Evolutionary conservation across 2,797 vertebrate genomes (phyloP), one percentile per base, ranked within the genome.

Genomic region (Ctenochaetus hawaiiensis): DNA sequence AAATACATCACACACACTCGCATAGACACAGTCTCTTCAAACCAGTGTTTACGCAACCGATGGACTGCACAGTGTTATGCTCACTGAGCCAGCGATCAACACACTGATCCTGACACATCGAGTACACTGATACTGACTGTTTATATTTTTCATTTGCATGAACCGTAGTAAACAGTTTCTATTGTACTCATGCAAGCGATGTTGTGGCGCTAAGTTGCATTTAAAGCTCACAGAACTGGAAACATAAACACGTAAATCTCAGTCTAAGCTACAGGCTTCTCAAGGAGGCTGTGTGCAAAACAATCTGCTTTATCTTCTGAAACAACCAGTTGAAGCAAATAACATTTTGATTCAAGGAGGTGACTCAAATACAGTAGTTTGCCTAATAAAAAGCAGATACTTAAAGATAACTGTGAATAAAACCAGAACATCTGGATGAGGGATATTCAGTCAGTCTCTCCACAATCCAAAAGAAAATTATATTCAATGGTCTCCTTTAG

Each of bases 51-150:
- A 82, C 2, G 12, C 57, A 67, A 47, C 41, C 16, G 59, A 41
- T 61, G 77, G 62, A 45, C 45, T 67, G 56, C 39, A 34, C 58
- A 53, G 76, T 72, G 80, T 81, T 73, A 81, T 51, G 82, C 80
- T 77, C 78, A 88, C 67, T 84, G 83, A 87, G 67, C 72, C 70
- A 16, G 43, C 41, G 73, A 81, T 71, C 67, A 86, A 62, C 70
- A 64, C 22, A 56, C 61, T 77, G 81, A 88, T 74, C 83, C 61
- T 9, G 68, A 72, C 23, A 90, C 78, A 89, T 87, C 81, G 59
- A 49, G 43, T 68, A 72, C 34, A 30, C 74, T 5, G 75, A 82
- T 48, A 39, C 60, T 53, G 64, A 58, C 23, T 77, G 82, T 84
- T 87, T 89, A 67, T 12, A 47, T 37, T 51, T 67, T 67, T 51